Base-by-base conservation (phyloP, 2,888 invertebrate species). In the Dorcus hopei region DNA sequence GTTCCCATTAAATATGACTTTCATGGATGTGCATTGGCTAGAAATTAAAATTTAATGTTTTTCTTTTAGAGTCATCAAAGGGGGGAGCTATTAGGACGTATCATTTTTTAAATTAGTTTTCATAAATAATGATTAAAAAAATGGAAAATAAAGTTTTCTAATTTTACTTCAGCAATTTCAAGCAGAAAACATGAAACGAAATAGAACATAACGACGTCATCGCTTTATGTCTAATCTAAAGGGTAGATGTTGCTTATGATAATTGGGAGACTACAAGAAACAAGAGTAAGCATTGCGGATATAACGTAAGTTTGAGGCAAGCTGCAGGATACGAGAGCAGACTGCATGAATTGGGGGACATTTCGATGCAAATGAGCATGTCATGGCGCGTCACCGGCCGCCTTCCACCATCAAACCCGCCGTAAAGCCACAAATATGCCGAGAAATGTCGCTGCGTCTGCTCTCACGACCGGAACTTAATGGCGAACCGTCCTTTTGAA, bases 301-400 rank as follows among this genome's bases (percentile, higher is more conserved):
- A 49, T 49, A 58, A 62, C 62, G 56, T 62, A 62, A 68, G 65
- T 67, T 66, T 62, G 62, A 62, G 62, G 66, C 60, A 62, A 65
- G 67, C 63, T 61, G 60, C 63, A 59, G 66, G 65, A 67, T 63
- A 66, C 67, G 40, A 59, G 61, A 52, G 60, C 60, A 53, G 61
- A 55, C 69, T 65, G 70, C 68, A 63, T 64, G 71, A 70, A 71
- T 70, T 70, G 70, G 68, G 66, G 66, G 63, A 72, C 74, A 71
- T 72, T 72, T 72, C 69, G 63, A 72, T 72, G 72, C 68, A 72
- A 72, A 72, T 72, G 70, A 73, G 70, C 60, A 65, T 69, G 71
- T 71, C 71, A 70, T 64, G 64, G 65, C 64, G 64, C 68, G 67
- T 68, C 68, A 69, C 67, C 68, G 68, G 68, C 66, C 68, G 69